Base-by-base conservation (phyloP, 2,797 vertebrate genomes). In the Siniperca obscura region DNA sequence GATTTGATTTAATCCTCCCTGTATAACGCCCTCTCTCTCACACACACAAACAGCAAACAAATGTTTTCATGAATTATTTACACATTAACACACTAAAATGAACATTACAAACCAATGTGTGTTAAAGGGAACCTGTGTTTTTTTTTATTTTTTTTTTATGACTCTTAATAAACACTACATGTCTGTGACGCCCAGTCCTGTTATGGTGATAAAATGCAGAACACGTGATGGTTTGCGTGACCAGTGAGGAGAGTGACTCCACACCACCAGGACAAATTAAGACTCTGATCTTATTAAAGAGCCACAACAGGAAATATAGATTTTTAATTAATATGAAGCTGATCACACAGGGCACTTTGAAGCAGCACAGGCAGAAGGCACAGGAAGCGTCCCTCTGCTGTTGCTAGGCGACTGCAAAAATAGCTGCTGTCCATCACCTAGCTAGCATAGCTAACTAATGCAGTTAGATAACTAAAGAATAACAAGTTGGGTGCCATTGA, bases 401-500 rank as follows among this genome's bases (percentile, higher is more conserved):
- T 79, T 86, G 81, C 87, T 76, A 81, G 65, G 87, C 64, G 68
- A 80, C 84, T 67, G 59, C 42, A 81, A 46, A 68, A 55, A 72
- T 6, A 76, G 50, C 70, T 38, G 25, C n/a, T 60, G 64, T 70
- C 50, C 48, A 42, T 65, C 74, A 48, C 4, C 3, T 3, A 12
- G 5, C 46, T 22, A 30, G n/a, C 21, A 8, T 1, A 4, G 0
- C 56, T 76, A 40, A 46, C 19, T 48, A 7, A 59, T 64, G 53
- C 16, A 59, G 53, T 9, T 5, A 25, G 44, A 50, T 7, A 17
- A 34, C 5, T 14, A 3, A 42, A 34, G 53, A 36, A 38, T 14
- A 57, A 61, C 19, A 67, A 50, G 38, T 57, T 30, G 3, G 42
- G 44, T 19, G 27, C 44, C 22, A 50, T 7, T 13, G 11, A 42